Base-by-base conservation (phyloP, 2,113 vertebrate species). In the Suncus etruscus region DNA sequence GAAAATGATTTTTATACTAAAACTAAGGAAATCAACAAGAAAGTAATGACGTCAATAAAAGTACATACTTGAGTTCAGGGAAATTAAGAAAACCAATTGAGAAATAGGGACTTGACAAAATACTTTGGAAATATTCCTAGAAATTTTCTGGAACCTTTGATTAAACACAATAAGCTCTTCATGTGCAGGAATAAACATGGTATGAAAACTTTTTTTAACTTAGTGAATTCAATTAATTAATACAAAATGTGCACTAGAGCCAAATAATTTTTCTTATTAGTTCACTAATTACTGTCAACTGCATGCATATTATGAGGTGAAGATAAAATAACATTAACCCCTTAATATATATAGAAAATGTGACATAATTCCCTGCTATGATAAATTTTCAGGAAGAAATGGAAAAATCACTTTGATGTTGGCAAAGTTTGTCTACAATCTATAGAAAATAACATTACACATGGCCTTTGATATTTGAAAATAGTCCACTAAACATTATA, bases 231-330 rank as follows among this genome's bases (percentile, higher is more conserved):
- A 87, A 82, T 54, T 79, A 66, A 80, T 47, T 22, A 39, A 29
- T 84, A 84, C 48, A 27, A n/a, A 22, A 58, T 50, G 32, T 20
- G 6, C 11, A 73, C 31, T 47, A 74, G 22, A 80, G 72, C 2
- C 32, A 80, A 74, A 8, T 80, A 68, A 58, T 27, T 54, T 89
- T 84, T 74, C 54, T 65, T 47, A 58, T 51, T 70, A 74, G 58
- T 84, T 84, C 6, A 50, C n/a, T 70, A 88, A 54, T 72, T 39
- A 78, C 79, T 87, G 20, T 31, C 14, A 65, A 81, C n/a, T 68
- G 1, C 48, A 16, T 1, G 11, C 0, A 15, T 0, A 15, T 29
- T 48, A 78, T 32, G 47, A 3, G 48, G 75, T 31, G 20, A 83
- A 8, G 20, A 65, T 47, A 27, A 70, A 84, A 51, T 20, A 24